Percentiles rank a stretch among this genome's conserved stretches.
Evolutionary conservation across 2,797 vertebrate species (phyloP).

Genomic region (Phrynocephalus guinanensis): DNA sequence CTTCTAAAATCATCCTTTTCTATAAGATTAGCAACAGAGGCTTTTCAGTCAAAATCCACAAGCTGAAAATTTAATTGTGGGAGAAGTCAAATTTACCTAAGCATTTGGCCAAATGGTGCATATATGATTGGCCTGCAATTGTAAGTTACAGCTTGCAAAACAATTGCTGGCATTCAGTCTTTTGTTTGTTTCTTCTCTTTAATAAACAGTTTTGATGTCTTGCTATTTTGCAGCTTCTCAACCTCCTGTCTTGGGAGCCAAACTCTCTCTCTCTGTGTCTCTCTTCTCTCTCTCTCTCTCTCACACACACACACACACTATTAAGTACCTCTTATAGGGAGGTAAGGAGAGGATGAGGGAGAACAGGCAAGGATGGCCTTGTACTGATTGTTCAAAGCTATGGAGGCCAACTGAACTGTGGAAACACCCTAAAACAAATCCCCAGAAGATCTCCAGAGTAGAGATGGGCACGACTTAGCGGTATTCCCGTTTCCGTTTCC

Average conservation of each 20-base stretch:
- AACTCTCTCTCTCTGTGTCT: no score
- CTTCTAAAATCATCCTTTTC: no score
- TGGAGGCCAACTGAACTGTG: background rate
- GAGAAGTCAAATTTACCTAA: background rate
- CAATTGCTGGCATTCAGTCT: no score
- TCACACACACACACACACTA: background rate
- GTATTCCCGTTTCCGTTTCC: no score
- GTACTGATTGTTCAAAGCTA: background rate
- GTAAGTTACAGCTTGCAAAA: background rate
- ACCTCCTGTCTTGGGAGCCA: no score
- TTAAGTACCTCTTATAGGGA: background rate
- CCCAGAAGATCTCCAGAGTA: background rate
- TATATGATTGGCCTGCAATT: no score
- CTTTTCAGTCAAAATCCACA: background rate
- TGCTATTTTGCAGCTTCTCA: background rate
- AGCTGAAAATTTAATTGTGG: background rate
- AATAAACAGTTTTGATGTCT: no score
- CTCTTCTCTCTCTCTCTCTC: no score
- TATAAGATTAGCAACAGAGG: background rate
- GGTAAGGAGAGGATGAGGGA: background rate
- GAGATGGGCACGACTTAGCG: no score
- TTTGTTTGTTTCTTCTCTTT: background rate
- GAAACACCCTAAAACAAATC: background rate
- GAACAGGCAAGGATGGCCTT: background rate
- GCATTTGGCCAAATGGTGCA: no score